Evolutionary conservation across 2,888 invertebrate genomes (phyloP).

Genomic region (Elysia crispata): DNA sequence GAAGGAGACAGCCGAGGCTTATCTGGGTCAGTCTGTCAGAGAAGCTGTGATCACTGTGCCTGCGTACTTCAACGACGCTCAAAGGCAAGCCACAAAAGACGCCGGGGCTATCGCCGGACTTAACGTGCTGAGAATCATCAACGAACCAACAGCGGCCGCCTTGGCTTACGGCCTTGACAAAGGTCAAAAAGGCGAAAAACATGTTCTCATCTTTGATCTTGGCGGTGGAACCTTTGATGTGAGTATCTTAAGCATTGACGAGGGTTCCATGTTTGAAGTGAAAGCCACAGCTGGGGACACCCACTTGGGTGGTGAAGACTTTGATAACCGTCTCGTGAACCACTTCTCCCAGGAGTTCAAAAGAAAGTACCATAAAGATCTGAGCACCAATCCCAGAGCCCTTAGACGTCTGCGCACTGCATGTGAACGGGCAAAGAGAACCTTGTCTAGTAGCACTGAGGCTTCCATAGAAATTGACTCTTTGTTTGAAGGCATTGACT

Average conservation of each 20-base stretch:
- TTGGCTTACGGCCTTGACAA: slow-evolving; percentile 79
- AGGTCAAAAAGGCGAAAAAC: slow-evolving; percentile 76
- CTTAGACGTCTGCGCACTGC: slow-evolving; percentile 92
- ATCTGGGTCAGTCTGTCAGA: slow-evolving; percentile 81
- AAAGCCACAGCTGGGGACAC: slow-evolving; percentile 89
- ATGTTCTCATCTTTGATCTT: slow-evolving; percentile 81
- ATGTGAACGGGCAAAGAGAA: slow-evolving; percentile 83
- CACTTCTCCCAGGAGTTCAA: slow-evolving; percentile 87
- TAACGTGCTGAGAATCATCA: slow-evolving; percentile 81
- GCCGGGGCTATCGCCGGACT: slow-evolving; percentile 77
- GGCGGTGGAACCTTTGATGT: slow-evolving; percentile 84
- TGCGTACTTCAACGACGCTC: slow-evolving; percentile 77
- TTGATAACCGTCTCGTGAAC: slow-evolving; percentile 89
- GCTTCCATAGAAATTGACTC: slow-evolving; percentile 91
- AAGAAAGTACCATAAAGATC: slow-evolving; percentile 83
- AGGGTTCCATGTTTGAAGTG: slow-evolving; percentile 85
- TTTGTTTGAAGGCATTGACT: slow-evolving; percentile 94
- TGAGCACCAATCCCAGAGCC: slow-evolving; percentile 84
- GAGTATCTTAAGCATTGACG: slow-evolving; percentile 79
- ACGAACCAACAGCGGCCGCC: slow-evolving; percentile 79
- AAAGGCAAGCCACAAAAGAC: slow-evolving; percentile 82
- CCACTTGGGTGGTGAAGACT: slow-evolving; percentile 85
- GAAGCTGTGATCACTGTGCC: slow-evolving; percentile 75
- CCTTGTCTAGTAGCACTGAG: slow-evolving; percentile 79
- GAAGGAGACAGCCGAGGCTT: slow-evolving; percentile 82